Percentiles rank a stretch among this genome's conserved stretches.
phyloP scores from a whole-genome alignment of 2,888 invertebrate species.

The Troides oblongomaculatus region DNA sequence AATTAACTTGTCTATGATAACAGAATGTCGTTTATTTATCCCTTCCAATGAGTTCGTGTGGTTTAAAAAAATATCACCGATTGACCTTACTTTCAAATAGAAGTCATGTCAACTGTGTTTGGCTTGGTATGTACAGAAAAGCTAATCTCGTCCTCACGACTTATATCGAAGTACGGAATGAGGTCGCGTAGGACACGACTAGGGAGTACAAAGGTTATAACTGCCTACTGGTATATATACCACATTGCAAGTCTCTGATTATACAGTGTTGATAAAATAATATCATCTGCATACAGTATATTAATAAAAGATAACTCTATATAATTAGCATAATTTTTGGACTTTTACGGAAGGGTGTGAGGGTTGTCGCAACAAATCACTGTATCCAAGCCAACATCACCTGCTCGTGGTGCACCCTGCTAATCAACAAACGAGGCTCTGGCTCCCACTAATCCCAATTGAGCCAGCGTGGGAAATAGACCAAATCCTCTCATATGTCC shows the following conservation, averaged over 20 bases:
- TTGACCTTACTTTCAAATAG: slow-evolving; percentile 45
- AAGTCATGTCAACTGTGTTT: slow-evolving; percentile 40
- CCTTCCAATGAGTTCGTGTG: slow-evolving; percentile 3
- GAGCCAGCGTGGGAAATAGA: too few species aligned
- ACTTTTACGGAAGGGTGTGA: too few species aligned
- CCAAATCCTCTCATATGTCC: too few species aligned
- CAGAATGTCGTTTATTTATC: background rate
- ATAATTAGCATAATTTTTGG: too few species aligned
- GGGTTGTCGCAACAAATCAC: too few species aligned
- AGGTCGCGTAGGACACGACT: slow-evolving; percentile 48
- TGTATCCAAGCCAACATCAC: too few species aligned
- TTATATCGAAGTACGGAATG: slow-evolving; percentile 42
- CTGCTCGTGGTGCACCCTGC: too few species aligned
- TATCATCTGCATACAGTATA: background rate
- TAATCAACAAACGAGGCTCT: too few species aligned
- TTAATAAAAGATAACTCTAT: too few species aligned
- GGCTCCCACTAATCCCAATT: too few species aligned
- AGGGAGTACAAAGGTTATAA: slow-evolving; percentile 37
- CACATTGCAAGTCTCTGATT: background rate
- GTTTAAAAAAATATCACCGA: slow-evolving; percentile 30
- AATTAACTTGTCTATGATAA: background rate
- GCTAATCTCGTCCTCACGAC: slow-evolving; percentile 64
- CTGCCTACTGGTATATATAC: slow-evolving; percentile 5
- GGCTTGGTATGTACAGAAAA: slow-evolving; percentile 50
- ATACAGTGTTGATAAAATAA: background rate